Evolutionary conservation across 2,797 vertebrate genomes (phyloP).

Genomic region (Sebastes iracundus): DNA sequence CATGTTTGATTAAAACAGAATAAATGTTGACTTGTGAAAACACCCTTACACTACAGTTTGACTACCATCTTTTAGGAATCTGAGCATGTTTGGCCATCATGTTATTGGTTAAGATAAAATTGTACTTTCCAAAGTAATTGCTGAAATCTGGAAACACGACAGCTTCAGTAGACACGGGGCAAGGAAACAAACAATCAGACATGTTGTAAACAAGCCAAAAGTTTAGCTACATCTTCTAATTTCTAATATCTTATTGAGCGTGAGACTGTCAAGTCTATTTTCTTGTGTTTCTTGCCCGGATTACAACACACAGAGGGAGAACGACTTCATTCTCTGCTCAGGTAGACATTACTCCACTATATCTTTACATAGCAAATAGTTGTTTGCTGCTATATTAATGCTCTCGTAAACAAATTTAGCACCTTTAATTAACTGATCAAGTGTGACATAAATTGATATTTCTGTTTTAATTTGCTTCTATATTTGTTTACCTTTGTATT

Average conservation of each 20-base stretch:
- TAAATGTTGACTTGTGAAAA: too few relatives aligned
- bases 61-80: not conserved
- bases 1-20: not conserved
- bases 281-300: not conserved
- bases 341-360: too few relatives aligned
- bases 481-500: too few relatives aligned
- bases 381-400: too few relatives aligned
- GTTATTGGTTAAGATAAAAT: not conserved
- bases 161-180: not conserved
- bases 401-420: too few relatives aligned
- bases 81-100: not conserved
- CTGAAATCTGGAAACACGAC: not conserved
- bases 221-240: not conserved
- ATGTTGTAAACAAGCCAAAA: not conserved
- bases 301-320: too few relatives aligned
- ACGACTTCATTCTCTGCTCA: too few relatives aligned
- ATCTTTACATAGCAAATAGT: too few relatives aligned
- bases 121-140: not conserved
- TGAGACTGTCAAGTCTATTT: not conserved
- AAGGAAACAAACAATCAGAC: not conserved
- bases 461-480: too few relatives aligned
- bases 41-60: not conserved
- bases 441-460: fast-evolving
- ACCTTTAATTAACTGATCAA: too few relatives aligned
- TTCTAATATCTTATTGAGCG: not conserved